phyloP scores from a whole-genome alignment of 2,888 invertebrate species.

The Agrochola lota region DNA sequence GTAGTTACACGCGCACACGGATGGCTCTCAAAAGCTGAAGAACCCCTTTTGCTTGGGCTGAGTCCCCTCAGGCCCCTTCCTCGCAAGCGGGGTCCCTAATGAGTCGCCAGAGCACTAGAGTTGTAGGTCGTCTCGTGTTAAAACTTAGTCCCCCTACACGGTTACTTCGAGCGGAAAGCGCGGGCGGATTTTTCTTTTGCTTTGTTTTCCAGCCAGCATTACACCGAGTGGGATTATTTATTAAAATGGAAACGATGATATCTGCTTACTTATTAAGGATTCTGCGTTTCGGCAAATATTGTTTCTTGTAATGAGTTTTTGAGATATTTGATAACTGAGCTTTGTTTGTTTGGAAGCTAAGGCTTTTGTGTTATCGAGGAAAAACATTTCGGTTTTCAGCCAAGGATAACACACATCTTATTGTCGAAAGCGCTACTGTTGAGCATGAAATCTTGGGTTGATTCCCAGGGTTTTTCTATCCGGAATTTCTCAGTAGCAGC shows the following conservation, averaged over 20 bases:
- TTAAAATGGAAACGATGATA: conserved; percentile 66
- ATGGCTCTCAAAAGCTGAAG: conserved; percentile 84
- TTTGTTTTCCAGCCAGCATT: conserved; percentile 78
- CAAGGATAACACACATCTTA: neutral
- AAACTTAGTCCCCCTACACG: conserved; percentile 85
- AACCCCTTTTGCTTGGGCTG: conserved; percentile 84
- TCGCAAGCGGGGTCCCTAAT: conserved; percentile 85
- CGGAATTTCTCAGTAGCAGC: neutral
- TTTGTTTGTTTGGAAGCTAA: conserved; percentile 19
- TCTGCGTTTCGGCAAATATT: conserved; percentile 45
- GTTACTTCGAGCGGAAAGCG: conserved; percentile 83
- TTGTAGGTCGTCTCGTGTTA: conserved; percentile 87
- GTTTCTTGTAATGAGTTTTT: conserved; percentile 56
- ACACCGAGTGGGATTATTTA: conserved; percentile 76
- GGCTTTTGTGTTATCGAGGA: conserved; percentile 2
- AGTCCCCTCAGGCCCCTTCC: conserved; percentile 85
- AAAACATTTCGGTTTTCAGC: neutral
- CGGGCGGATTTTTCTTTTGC: conserved; percentile 80
- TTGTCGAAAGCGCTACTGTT: neutral
- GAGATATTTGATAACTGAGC: conserved; percentile 39
- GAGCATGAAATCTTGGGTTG: neutral
- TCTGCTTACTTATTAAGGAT: conserved; percentile 55
- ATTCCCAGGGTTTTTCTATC: neutral
- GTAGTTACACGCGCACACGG: conserved; percentile 81
- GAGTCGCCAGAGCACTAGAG: conserved; percentile 90